Percentiles rank a stretch among this genome's conserved stretches.
Conservation (phyloP, 2,888 invertebrate genomes). For the Amphiduros pacificus region DNA sequence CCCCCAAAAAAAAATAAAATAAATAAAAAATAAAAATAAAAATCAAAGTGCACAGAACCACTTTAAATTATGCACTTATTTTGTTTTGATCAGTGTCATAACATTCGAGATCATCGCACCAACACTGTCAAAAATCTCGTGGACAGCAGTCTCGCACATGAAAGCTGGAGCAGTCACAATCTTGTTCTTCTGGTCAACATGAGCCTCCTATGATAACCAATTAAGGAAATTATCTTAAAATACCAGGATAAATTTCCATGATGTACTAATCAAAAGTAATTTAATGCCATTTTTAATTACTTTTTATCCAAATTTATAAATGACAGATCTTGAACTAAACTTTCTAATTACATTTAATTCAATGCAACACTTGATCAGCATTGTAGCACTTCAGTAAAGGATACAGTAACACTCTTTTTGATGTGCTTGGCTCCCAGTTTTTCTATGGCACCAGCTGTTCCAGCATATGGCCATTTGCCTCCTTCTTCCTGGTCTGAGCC, state of each 20-base stretch:
- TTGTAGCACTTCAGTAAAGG: too few relatives aligned
- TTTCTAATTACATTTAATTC: too few relatives aligned
- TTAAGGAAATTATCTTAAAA: too few relatives aligned
- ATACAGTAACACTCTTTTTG: conserved; percentile 51
- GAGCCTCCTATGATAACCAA: conserved; percentile 54
- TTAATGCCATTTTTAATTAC: neutral
- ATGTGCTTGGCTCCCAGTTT: conserved; percentile 63
- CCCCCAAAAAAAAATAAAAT: too few relatives aligned
- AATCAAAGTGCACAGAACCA: too few relatives aligned
- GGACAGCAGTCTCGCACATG: conserved; percentile 63
- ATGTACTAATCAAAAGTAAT: neutral
- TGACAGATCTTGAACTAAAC: neutral
- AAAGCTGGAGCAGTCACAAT: conserved; percentile 66
- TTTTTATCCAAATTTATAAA: too few relatives aligned
- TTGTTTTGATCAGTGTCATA: conserved; percentile 37
- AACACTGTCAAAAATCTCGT: conserved; percentile 64
- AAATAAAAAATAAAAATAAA: too few relatives aligned
- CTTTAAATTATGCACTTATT: too few relatives aligned
- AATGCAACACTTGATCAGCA: too few relatives aligned
- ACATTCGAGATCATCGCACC: conserved; percentile 61
- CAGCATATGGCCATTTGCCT: conserved; percentile 60
- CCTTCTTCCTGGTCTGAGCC: conserved; percentile 52
- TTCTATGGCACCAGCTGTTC: conserved; percentile 61
- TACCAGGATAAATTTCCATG: neutral
- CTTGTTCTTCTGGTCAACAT: conserved; percentile 61